phyloP scores from a whole-genome alignment of 1,140 invertebrate species.

The Anastrepha ludens region DNA sequence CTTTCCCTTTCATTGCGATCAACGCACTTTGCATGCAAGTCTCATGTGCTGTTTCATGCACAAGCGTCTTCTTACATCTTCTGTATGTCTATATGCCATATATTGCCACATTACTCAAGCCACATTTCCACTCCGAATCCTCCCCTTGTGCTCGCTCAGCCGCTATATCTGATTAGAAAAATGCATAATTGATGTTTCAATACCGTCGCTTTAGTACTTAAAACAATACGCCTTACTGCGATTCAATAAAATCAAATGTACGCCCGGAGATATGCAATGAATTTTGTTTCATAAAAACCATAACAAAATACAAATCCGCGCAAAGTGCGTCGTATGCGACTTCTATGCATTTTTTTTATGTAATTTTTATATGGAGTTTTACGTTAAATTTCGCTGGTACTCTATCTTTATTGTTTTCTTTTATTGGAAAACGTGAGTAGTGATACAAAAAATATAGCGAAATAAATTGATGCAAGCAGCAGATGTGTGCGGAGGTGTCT shows the following conservation, averaged over 20 bases:
- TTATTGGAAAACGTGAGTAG: background rate
- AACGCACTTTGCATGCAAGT: too few species aligned
- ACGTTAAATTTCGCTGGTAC: background rate
- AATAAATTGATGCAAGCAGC: background rate
- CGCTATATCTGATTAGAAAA: background rate
- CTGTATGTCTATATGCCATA: too few species aligned
- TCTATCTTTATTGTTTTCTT: background rate
- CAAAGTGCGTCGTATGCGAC: background rate
- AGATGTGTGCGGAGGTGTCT: background rate
- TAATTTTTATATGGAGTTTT: background rate
- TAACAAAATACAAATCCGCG: background rate
- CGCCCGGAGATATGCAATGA: conserved; percentile 25
- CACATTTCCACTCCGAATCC: too few species aligned
- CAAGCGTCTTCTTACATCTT: too few species aligned
- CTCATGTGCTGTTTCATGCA: too few species aligned
- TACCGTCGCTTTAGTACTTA: background rate
- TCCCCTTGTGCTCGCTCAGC: background rate
- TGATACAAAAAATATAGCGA: background rate
- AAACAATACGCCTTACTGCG: background rate
- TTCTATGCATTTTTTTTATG: conserved; percentile 12
- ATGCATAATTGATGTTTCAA: background rate
- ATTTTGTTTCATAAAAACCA: background rate
- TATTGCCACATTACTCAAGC: too few species aligned
- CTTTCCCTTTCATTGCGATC: too few species aligned
- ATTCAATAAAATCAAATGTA: conserved; percentile 22